A percentile compares a stretch with the other conserved stretches of the same genome.
Conservation (phyloP, 1,140 invertebrate genomes). For the Drosophila arawakana region DNA sequence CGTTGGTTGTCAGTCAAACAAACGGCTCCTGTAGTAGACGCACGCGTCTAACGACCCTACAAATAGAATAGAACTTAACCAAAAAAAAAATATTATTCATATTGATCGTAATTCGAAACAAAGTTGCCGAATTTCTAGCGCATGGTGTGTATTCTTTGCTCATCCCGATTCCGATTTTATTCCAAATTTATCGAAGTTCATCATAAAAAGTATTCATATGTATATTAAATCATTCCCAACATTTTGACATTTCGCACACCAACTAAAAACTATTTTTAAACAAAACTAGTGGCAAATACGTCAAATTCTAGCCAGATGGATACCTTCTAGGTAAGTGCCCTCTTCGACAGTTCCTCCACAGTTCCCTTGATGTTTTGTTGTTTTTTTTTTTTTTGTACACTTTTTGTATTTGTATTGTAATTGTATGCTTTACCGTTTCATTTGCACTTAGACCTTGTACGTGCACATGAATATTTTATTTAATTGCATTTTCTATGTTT, state of each 20-base stretch:
- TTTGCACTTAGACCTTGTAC: constrained; percentile 39
- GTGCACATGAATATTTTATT: constrained; percentile 63
- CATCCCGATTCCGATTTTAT: neutral
- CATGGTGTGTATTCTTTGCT: constrained; percentile 48
- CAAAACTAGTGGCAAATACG: constrained; percentile 73
- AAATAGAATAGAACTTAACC: neutral
- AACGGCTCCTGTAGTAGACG: constrained; percentile 44
- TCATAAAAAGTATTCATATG: neutral
- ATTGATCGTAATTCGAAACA: constrained; percentile 26
- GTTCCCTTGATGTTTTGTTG: constrained; percentile 11
- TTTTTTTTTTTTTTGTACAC: constrained; percentile 8
- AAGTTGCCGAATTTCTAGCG: constrained; percentile 24
- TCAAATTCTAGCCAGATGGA: constrained; percentile 74
- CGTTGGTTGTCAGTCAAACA: constrained; percentile 77
- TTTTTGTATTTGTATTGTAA: constrained; percentile 8
- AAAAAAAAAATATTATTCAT: constrained; percentile 6
- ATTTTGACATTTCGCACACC: constrained; percentile 20
- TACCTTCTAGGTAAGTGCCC: constrained; percentile 72
- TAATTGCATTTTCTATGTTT: constrained; percentile 67
- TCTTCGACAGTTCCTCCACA: constrained; percentile 16
- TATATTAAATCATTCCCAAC: constrained; percentile 20
- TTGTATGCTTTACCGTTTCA: constrained; percentile 1
- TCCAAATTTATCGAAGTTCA: constrained; percentile 3
- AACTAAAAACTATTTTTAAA: too few relatives aligned
- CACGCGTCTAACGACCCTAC: constrained; percentile 18